phyloP scores from a whole-genome alignment of 2,113 vertebrate species.

The Pelodiscus sinensis region DNA sequence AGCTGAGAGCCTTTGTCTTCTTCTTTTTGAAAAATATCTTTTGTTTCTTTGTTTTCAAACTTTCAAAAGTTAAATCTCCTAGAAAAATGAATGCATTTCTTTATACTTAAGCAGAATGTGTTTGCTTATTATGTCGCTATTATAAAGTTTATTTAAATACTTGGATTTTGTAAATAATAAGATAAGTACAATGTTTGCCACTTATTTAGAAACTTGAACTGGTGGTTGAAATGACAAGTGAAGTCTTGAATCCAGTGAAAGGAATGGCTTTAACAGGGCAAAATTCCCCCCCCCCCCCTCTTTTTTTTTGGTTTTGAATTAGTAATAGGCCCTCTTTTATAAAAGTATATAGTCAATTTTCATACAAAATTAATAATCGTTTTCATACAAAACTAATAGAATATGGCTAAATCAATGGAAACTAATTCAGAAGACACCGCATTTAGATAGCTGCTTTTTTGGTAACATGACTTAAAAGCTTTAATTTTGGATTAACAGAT shows the following conservation, averaged over 20 bases:
- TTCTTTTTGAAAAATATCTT: background rate
- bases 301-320: background rate
- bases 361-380: background rate
- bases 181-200: background rate
- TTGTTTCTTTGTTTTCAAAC: background rate
- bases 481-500: background rate
- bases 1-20: background rate
- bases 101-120: background rate
- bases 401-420: background rate
- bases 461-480: background rate
- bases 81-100: background rate
- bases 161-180: background rate
- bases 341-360: background rate
- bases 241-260: background rate
- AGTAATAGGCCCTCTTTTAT: background rate
- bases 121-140: background rate
- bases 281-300: background rate
- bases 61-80: background rate
- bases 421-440: background rate
- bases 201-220: background rate
- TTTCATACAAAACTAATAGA: background rate
- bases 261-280: background rate
- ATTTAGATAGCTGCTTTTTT: background rate
- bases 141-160: background rate
- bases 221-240: background rate